Percentiles rank a stretch among this genome's conserved stretches.
Conservation (phyloP, 2,888 invertebrate genomes). For the Polyploca ridens region DNA sequence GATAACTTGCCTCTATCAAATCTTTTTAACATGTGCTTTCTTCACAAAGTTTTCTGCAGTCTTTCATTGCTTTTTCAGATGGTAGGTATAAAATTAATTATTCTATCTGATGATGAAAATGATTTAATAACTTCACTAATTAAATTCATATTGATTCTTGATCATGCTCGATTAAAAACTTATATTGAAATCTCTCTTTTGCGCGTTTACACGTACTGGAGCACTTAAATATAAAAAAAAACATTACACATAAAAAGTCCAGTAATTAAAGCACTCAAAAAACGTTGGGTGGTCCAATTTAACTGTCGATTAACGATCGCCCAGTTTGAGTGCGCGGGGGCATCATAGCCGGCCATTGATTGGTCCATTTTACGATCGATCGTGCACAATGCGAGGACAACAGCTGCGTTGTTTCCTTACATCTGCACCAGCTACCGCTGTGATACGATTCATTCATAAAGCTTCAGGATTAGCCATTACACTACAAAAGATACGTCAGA, state of each 20-base stretch:
- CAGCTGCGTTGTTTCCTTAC: constrained; percentile 35
- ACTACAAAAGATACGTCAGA: constrained; percentile 7
- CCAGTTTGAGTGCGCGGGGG: constrained; percentile 29
- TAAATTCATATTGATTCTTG: too few relatives aligned
- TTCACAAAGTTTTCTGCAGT: too few relatives aligned
- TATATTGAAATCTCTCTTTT: too few relatives aligned
- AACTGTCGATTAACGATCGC: constrained; percentile 48
- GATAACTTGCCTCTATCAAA: too few relatives aligned
- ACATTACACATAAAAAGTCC: not conserved
- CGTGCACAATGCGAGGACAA: constrained; percentile 40
- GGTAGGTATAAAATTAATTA: too few relatives aligned
- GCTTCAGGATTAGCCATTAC: not conserved
- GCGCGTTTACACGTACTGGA: not conserved
- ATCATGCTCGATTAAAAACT: too few relatives aligned
- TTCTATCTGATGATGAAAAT: too few relatives aligned
- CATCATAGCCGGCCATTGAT: constrained; percentile 31
- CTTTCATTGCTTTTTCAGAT: too few relatives aligned
- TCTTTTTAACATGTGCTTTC: too few relatives aligned
- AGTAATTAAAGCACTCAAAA: constrained; percentile 16
- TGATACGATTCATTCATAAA: not conserved
- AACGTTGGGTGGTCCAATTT: constrained; percentile 57
- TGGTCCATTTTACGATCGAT: constrained; percentile 40
- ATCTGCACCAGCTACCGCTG: constrained; percentile 30
- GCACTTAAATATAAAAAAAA: not conserved
- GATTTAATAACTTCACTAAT: too few relatives aligned